Evolutionary conservation across 2,113 vertebrate species (phyloP), one percentile per base, ranked within the genome.

Genomic region (Sorex araneus): DNA sequence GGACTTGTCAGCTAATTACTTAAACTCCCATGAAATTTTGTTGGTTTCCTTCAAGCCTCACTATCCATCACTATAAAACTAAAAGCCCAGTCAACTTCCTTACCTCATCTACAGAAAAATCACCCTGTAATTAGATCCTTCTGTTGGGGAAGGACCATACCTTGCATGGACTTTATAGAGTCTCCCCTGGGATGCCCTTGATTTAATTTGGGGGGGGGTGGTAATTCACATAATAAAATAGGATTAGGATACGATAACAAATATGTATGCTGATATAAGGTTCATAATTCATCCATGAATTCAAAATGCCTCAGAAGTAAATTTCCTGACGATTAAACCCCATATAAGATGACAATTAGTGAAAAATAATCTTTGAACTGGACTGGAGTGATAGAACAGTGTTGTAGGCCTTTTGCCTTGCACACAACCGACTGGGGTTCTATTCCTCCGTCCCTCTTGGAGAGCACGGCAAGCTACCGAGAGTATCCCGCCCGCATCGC

Each of bases 241-340:
- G n/a, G n/a, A n/a, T 70, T 47, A 66, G 63, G 28, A 84, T 63
- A 36, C 90, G 67, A 80, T 28, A 73, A 89, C 11, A n/a, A 28
- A 69, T 74, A 91, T 32, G 73, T 70, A 70, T 54, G 64, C 6
- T 93, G 64, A 86, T 76, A 36, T 3, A 66, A 50, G 19, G 36
- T 30, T 2, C 43, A 70, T 79, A 25, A 63, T 83, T 30, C 32
- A 54, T 67, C 7, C 21, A 36, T 25, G 8, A 83, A 64, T 84
- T 93, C 6, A 92, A 70, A 93, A 82, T 78, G 28, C 3, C 34
- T 83, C 47, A 50, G n/a, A 89, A 91, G 91, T 40, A 30, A 43
- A 40, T 76, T 32, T 66, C 0, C 47, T 6, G 30, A 77, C 8
- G 47, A 78, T 21, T 21, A 83, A 76, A 0, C 3, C 10, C 40